These are phyloP conservation scores for Amaurobius ferox DNA, from an alignment of 2,888 invertebrate species.

Conservation along the genomic window DNA sequence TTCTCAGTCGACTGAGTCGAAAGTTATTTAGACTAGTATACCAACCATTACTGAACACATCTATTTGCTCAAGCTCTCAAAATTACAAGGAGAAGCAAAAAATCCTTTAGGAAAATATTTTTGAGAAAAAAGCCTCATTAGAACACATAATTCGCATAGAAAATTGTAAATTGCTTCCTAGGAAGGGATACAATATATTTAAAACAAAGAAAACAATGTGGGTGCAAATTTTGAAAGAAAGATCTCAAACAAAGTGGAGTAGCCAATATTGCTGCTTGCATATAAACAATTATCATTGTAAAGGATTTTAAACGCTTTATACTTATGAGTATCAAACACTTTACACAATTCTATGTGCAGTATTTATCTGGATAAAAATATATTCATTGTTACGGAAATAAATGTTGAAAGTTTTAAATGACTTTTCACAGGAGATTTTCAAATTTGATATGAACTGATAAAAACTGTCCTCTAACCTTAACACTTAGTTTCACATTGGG, in stretches of 20 bases:
- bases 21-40: not conserved
- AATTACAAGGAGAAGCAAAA: not conserved
- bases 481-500: too few species aligned
- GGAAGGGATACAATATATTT: not conserved
- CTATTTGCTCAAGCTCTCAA: not conserved
- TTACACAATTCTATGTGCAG: not conserved
- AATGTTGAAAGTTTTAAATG: too few species aligned
- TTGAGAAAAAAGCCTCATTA: not conserved
- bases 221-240: not conserved
- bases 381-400: not conserved
- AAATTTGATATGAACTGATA: too few species aligned
- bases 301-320: too few species aligned
- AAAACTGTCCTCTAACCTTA: too few species aligned
- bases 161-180: not conserved
- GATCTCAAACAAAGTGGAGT: not conserved
- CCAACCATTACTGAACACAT: not conserved
- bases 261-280: not conserved
- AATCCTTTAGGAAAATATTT: not conserved
- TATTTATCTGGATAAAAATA: not conserved
- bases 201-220: not conserved
- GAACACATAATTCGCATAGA: not conserved
- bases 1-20: not conserved
- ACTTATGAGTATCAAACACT: not conserved
- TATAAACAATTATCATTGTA: not conserved
- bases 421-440: too few species aligned